phyloP scores from a whole-genome alignment of 2,888 invertebrate species.

The Peribatodes rhomboidaria region DNA sequence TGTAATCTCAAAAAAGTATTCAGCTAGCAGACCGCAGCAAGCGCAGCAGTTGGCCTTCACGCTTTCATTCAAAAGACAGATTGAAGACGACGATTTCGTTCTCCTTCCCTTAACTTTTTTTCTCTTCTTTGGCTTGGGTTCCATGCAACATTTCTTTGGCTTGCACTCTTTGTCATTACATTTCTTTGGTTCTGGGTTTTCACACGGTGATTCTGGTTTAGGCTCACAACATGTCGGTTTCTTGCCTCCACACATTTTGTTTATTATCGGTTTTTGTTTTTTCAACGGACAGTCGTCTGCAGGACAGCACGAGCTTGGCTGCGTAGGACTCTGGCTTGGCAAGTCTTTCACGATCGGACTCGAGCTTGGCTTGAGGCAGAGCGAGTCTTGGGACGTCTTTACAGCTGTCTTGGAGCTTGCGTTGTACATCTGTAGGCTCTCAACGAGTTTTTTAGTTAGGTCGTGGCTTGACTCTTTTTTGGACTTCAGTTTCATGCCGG shows the following conservation, averaged over 20 bases:
- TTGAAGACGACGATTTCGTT: neutral
- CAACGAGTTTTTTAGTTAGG: neutral
- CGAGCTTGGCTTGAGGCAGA: neutral
- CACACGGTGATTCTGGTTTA: too few relatives aligned
- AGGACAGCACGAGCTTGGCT: neutral
- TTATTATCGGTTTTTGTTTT: neutral
- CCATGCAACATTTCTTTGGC: neutral
- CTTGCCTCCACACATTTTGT: neutral
- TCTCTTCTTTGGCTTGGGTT: constrained; percentile 4
- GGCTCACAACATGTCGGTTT: neutral
- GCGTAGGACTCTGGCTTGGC: too few relatives aligned
- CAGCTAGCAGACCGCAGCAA: constrained; percentile 33
- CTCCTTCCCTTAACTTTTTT: constrained; percentile 17
- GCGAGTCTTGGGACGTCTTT: neutral
- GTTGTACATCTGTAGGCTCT: neutral
- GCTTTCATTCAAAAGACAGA: constrained; percentile 13
- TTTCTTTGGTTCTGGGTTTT: too few relatives aligned
- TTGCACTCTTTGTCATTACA: too few relatives aligned
- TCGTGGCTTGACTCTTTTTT: neutral
- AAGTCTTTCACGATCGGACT: neutral
- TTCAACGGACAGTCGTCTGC: neutral
- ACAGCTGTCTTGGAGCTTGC: neutral
- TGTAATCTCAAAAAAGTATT: constrained; percentile 39
- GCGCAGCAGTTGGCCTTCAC: constrained; percentile 37
- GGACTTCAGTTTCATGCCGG: neutral